Conservation (phyloP, 2,888 invertebrate species). For the Nephrotoma flavescens region DNA sequence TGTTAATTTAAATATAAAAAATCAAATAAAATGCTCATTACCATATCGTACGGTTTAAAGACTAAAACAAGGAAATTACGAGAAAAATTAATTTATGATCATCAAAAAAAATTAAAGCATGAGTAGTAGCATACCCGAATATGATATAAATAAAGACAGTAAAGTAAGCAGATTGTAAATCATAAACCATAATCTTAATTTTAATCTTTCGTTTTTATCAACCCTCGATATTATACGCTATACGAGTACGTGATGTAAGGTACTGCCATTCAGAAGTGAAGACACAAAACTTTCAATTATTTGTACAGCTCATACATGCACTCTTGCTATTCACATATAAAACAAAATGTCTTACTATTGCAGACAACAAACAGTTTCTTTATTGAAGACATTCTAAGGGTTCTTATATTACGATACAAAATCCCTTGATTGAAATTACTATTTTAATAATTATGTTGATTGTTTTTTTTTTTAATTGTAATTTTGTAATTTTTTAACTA, state of each 20-base stretch:
- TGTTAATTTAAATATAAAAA: neutral
- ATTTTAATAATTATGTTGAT: too few relatives aligned
- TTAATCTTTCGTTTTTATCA: neutral
- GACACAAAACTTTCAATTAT: too few relatives aligned
- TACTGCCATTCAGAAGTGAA: too few relatives aligned
- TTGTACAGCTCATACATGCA: too few relatives aligned
- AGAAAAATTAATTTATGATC: neutral
- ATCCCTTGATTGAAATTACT: too few relatives aligned
- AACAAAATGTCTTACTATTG: too few relatives aligned
- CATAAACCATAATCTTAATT: neutral
- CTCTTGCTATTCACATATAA: too few relatives aligned
- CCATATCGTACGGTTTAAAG: neutral
- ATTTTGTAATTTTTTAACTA: too few relatives aligned
- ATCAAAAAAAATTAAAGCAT: neutral
- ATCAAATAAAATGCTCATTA: neutral
- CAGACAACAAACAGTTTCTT: too few relatives aligned
- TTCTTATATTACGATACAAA: too few relatives aligned
- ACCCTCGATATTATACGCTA: neutral
- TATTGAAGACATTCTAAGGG: too few relatives aligned
- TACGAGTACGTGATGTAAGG: neutral
- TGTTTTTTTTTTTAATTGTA: too few relatives aligned
- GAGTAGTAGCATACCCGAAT: neutral
- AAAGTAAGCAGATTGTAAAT: neutral
- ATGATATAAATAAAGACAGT: neutral
- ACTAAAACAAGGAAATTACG: neutral